Conservation (phyloP, 1,140 invertebrate genomes). For the Heterodera carotae region DNA sequence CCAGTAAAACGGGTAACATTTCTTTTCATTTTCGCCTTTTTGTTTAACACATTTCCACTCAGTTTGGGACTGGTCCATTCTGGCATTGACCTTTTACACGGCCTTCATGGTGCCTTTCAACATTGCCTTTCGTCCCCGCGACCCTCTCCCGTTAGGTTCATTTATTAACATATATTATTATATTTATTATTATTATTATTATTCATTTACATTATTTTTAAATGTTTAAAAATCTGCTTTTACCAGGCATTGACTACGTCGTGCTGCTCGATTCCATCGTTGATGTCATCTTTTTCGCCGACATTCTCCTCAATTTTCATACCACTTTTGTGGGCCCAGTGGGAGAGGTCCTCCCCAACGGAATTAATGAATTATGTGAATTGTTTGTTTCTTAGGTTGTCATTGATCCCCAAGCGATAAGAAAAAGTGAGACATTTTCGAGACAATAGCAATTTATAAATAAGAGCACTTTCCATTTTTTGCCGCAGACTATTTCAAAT, state of each 20-base stretch:
- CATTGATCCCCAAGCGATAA: slow-evolving; percentile 92
- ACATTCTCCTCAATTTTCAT: slow-evolving; percentile 99
- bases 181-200: slow-evolving; percentile 68
- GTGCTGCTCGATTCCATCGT: slow-evolving; percentile 96
- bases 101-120: slow-evolving; percentile 99
- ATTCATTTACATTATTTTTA: too few relatives aligned
- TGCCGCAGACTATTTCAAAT: slow-evolving; percentile 90
- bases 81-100: slow-evolving; percentile 98
- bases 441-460: background rate
- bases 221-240: too few relatives aligned
- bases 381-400: slow-evolving; percentile 73
- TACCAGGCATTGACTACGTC: slow-evolving; percentile 84
- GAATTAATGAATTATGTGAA: slow-evolving; percentile 22
- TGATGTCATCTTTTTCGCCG: slow-evolving; percentile 99
- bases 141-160: slow-evolving; percentile 68
- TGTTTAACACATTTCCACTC: slow-evolving; percentile 73
- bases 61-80: slow-evolving; percentile 97
- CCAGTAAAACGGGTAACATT: slow-evolving; percentile 85
- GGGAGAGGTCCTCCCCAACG: slow-evolving; percentile 76
- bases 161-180: too few relatives aligned
- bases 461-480: background rate
- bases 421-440: slow-evolving; percentile 69
- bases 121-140: slow-evolving; percentile 95
- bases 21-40: slow-evolving; percentile 87
- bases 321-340: slow-evolving; percentile 98